Conservation (phyloP, 2,113 vertebrate species). For the Scomber japonicus region DNA sequence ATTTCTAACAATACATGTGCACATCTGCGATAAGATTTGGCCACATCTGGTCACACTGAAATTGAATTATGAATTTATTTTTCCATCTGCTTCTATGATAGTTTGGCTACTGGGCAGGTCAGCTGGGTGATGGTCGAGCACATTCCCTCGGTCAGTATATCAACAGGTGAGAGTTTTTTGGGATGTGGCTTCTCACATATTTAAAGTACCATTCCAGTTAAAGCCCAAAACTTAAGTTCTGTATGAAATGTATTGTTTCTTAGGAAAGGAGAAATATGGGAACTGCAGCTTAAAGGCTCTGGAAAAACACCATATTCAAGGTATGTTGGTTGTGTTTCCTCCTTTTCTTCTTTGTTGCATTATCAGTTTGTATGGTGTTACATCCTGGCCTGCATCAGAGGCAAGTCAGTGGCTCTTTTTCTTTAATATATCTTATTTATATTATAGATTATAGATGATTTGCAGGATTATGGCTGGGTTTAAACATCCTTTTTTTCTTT, state of each 20-base stretch:
- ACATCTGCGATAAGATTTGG: too few species aligned
- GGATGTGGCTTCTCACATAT: not conserved
- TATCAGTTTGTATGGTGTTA: too few species aligned
- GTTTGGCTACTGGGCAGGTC: conserved; percentile 90
- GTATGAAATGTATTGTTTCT: conserved; percentile 38
- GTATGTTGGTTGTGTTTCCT: conserved; percentile 49
- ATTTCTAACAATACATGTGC: too few species aligned
- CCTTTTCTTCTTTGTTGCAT: not conserved
- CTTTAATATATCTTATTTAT: too few species aligned
- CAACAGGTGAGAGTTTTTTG: conserved; percentile 82
- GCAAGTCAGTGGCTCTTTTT: too few species aligned
- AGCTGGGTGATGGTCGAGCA: conserved; percentile 89
- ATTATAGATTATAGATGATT: too few species aligned
- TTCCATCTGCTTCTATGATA: conserved; percentile 39
- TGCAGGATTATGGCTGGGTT: too few species aligned
- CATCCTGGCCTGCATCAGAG: too few species aligned
- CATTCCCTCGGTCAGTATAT: conserved; percentile 86
- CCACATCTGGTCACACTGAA: too few species aligned
- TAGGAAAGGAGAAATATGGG: conserved; percentile 87
- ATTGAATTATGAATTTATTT: not conserved
- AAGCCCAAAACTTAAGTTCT: not conserved
- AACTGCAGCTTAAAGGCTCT: conserved; percentile 90
- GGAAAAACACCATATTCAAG: conserved; percentile 89
- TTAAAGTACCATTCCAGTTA: not conserved
- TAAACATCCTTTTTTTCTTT: too few species aligned